Conservation (phyloP, 1,140 invertebrate genomes). For the Microplitis mediator region DNA sequence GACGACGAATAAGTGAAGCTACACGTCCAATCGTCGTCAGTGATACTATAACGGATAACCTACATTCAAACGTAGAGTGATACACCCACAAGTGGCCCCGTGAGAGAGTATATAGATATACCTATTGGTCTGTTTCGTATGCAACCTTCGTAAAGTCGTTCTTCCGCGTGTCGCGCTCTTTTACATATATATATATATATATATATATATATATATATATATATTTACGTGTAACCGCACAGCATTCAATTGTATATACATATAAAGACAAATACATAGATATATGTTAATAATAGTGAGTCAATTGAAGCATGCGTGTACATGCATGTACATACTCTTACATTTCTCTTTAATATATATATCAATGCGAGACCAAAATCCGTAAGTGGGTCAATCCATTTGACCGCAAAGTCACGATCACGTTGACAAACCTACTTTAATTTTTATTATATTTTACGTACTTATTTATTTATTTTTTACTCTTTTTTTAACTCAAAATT, state of each 20-base stretch:
- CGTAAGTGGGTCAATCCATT: constrained; percentile 21
- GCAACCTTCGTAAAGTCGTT: constrained; percentile 40
- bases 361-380: constrained; percentile 17
- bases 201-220: constrained; percentile 33
- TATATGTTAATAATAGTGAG: neutral
- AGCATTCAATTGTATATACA: neutral
- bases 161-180: constrained; percentile 40
- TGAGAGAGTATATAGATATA: constrained; percentile 23
- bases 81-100: constrained; percentile 38
- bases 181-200: constrained; percentile 28
- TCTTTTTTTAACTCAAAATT: too few species aligned
- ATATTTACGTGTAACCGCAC: constrained; percentile 15
- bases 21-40: constrained; percentile 33
- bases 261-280: too few species aligned
- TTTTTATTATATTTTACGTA: too few species aligned
- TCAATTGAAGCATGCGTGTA: constrained; percentile 9
- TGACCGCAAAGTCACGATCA: neutral
- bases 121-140: constrained; percentile 44
- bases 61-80: constrained; percentile 41
- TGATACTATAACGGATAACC: constrained; percentile 49
- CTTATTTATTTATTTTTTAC: too few species aligned
- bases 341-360: constrained; percentile 9
- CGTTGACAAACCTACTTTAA: neutral
- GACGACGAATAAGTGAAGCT: neutral
- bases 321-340: neutral